Conservation (phyloP, 1,140 invertebrate species). For the Ips typographus region DNA sequence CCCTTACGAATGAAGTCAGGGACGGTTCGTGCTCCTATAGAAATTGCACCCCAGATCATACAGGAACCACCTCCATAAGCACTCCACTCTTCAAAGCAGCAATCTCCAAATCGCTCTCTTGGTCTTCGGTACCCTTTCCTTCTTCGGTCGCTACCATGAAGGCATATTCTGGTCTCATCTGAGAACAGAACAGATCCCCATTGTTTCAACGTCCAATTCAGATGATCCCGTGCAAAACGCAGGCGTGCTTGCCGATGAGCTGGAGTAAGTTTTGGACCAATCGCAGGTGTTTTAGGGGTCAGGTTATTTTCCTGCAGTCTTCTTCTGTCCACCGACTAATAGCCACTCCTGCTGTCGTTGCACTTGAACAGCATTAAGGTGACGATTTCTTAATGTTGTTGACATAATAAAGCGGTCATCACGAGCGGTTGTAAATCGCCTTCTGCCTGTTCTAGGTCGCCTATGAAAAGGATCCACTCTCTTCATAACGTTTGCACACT, state of each 20-base stretch:
- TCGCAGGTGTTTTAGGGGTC: not conserved
- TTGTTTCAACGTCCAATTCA: slow-evolving; percentile 1
- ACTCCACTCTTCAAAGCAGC: slow-evolving; percentile 35
- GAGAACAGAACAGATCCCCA: slow-evolving; percentile 5
- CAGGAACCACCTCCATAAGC: slow-evolving; percentile 46
- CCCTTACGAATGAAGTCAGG: slow-evolving; percentile 29
- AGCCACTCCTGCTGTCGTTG: too few relatives aligned
- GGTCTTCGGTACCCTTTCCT: slow-evolving; percentile 39
- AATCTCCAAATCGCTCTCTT: slow-evolving; percentile 40
- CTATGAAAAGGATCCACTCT: too few relatives aligned
- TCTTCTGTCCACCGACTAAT: too few relatives aligned
- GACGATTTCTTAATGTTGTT: too few relatives aligned
- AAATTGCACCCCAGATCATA: slow-evolving; percentile 48
- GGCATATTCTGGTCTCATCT: slow-evolving; percentile 15
- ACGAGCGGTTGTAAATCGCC: too few relatives aligned
- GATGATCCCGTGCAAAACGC: not conserved
- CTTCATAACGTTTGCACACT: too few relatives aligned
- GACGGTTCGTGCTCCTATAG: slow-evolving; percentile 32
- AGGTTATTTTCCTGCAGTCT: not conserved
- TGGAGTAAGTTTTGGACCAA: not conserved
- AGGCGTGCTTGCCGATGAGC: not conserved
- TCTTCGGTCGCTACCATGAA: slow-evolving; percentile 20
- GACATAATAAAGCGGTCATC: too few relatives aligned
- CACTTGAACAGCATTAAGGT: too few relatives aligned
- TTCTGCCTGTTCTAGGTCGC: too few relatives aligned